Percentiles rank a stretch among this genome's conserved stretches.
These are phyloP conservation scores for Poeciliopsis paucimaculata DNA, from an alignment of 2,797 vertebrate species.

Conservation along the genomic window DNA sequence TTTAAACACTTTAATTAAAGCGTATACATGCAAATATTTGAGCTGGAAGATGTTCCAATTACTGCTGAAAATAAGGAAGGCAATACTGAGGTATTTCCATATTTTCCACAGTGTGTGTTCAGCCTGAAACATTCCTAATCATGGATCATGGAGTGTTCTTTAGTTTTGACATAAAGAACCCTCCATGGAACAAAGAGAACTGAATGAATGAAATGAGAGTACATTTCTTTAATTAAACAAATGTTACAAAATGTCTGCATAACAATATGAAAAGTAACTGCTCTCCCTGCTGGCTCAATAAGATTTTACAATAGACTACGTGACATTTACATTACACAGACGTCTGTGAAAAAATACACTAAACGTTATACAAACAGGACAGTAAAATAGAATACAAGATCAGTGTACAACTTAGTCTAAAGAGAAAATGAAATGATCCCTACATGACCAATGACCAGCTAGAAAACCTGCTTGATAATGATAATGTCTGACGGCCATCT, in stretches of 20 bases:
- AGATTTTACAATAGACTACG: conserved; percentile 70
- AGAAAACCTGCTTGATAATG: neutral
- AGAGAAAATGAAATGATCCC: conserved; percentile 31
- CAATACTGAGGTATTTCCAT: neutral
- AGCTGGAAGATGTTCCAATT: neutral
- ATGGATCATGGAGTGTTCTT: neutral
- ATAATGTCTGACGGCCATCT: neutral
- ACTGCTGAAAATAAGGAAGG: neutral
- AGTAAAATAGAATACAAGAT: conserved; percentile 58
- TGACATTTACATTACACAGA: conserved; percentile 65
- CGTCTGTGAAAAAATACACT: conserved; percentile 61
- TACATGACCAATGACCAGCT: neutral
- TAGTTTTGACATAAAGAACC: neutral
- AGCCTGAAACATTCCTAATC: neutral
- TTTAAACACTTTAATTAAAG: neutral
- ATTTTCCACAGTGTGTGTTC: neutral
- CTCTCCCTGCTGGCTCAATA: neutral
- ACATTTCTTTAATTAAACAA: conserved; percentile 7
- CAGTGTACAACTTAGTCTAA: conserved; percentile 35
- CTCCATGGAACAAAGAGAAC: neutral
- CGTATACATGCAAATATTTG: neutral
- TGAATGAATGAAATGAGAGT: neutral
- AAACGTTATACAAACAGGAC: conserved; percentile 71
- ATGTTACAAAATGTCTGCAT: conserved; percentile 1
- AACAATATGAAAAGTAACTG: neutral